Evolutionary conservation across 1,140 invertebrate species (phyloP), one percentile per base, ranked within the genome.

Genomic region (Aphaenogaster rudis): DNA sequence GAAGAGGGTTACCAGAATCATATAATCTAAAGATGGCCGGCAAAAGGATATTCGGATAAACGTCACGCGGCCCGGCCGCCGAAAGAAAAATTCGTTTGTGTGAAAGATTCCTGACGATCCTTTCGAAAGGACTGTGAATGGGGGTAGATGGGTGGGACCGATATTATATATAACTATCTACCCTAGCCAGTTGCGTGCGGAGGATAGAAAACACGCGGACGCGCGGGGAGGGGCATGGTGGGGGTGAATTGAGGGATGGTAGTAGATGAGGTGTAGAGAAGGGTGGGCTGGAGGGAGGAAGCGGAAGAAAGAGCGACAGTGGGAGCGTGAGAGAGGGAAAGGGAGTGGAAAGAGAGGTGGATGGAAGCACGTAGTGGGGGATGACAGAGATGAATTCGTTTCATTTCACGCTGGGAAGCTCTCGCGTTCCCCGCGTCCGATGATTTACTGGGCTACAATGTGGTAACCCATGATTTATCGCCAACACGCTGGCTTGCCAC

Each of bases 361-460:
- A 93, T 88, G 90, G 90, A 90, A 86, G 91, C 69, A 77, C 84
- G 88, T 93, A 81, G 94, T 93, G 93, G 94, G 95, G 94, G 93
- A 81, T 95, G 95, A 95, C 95, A 95, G 94, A 95, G 95, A 95
- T 95, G 95, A 95, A 95, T 95, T 95, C 95, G 95, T 95, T 95
- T 95, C 95, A 95, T 95, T 95, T 95, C 95, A 96, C 96, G 96
- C 96, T 96, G 96, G 94, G 96, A 96, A 96, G 96, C 95, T 95
- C 95, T 95, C 94, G 94, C 94, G 93, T 94, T 95, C 95, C 94
- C 94, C 94, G 94, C 94, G 94, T 95, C 94, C 95, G 95, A 96
- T 96, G 96, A 96, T 96, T 96, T 96, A 96, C 96, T 96, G 96
- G 96, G 96, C 96, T 96, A 96, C 96, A 96, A 96, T 96, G 96